Evolutionary conservation across 2,113 vertebrate species (phyloP).

Genomic region (Bucco capensis): DNA sequence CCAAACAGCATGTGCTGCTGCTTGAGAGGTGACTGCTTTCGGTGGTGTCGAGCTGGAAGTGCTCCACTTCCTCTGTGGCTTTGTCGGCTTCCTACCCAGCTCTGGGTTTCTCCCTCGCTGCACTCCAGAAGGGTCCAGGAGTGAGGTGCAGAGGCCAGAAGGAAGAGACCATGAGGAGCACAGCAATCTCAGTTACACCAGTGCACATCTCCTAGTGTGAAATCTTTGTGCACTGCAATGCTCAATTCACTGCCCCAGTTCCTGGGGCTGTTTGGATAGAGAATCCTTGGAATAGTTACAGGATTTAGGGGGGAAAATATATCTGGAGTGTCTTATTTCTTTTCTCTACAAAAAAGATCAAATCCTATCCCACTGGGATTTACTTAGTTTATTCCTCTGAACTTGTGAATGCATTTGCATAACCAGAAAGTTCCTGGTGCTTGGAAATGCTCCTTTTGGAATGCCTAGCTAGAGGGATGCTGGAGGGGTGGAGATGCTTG

Average conservation of each 20-base stretch:
- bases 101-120: background rate
- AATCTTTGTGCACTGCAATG: background rate
- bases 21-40: background rate
- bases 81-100: background rate
- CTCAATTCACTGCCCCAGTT: too few species aligned
- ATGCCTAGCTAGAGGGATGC: background rate
- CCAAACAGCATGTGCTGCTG: background rate
- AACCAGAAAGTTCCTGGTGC: background rate
- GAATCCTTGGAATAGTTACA: conserved; percentile 28
- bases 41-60: background rate
- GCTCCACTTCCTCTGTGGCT: background rate
- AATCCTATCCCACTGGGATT: conserved; percentile 4
- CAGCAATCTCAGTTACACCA: background rate
- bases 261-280: conserved; percentile 19
- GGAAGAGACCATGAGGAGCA: background rate
- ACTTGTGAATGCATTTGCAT: conserved; percentile 32
- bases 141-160: background rate
- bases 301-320: conserved; percentile 18
- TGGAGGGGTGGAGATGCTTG: background rate
- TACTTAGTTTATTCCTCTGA: conserved; percentile 40
- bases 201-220: background rate
- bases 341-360: background rate
- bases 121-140: background rate
- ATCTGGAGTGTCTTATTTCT: conserved; percentile 23
- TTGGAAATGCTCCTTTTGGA: background rate